Evolutionary conservation across 2,888 invertebrate species (phyloP).

Genomic region (Tiphia femorata): DNA sequence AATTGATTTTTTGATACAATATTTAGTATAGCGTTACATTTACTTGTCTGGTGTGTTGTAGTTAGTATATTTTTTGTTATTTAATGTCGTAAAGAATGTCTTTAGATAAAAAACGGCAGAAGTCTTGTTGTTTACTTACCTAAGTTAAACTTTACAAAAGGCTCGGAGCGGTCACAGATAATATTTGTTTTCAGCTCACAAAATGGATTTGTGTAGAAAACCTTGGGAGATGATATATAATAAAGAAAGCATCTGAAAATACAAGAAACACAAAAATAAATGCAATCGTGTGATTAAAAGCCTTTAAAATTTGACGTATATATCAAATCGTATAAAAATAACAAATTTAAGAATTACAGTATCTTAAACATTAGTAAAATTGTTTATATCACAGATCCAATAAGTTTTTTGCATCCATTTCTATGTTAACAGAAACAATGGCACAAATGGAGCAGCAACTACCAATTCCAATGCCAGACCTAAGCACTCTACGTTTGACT

Average conservation of each 20-base stretch:
- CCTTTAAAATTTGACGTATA: not conserved
- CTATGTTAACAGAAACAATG: conserved; percentile 47
- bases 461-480: conserved; percentile 70
- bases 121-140: too few relatives aligned
- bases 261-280: too few relatives aligned
- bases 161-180: conserved; percentile 83
- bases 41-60: too few relatives aligned
- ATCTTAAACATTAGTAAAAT: not conserved
- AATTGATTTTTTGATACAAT: not conserved
- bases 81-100: too few relatives aligned
- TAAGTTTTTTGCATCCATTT: conserved; percentile 9
- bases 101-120: too few relatives aligned
- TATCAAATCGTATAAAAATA: not conserved
- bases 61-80: too few relatives aligned
- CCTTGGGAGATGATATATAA: conserved; percentile 77
- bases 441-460: conserved; percentile 66
- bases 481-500: conserved; percentile 70
- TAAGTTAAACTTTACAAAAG: conserved; percentile 75
- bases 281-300: not conserved
- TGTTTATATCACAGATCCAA: too few relatives aligned
- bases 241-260: conserved; percentile 82
- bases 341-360: not conserved
- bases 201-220: conserved; percentile 79
- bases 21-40: too few relatives aligned
- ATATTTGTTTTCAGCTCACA: conserved; percentile 83